Evolutionary conservation across 2,797 vertebrate genomes (phyloP).

Genomic region (Scyliorhinus canicula): DNA sequence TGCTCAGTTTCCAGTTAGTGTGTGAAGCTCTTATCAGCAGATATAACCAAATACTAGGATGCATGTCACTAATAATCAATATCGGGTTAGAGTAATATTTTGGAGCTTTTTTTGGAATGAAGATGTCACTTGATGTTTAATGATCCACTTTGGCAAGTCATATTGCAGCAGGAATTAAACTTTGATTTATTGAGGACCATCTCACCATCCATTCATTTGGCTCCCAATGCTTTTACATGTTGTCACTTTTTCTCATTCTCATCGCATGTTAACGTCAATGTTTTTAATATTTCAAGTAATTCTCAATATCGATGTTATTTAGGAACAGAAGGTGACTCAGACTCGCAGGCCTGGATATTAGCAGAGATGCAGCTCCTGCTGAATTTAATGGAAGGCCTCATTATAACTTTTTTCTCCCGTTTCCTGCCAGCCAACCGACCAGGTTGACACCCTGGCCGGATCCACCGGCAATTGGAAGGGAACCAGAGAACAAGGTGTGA

Average conservation of each 20-base stretch:
- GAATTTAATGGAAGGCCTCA: too few relatives aligned
- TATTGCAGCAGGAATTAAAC: not conserved
- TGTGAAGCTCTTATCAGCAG: not conserved
- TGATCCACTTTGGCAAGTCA: not conserved
- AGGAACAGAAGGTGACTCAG: not conserved
- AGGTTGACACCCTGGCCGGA: not conserved
- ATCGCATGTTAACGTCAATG: not conserved
- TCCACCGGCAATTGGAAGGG: not conserved
- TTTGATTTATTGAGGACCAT: not conserved
- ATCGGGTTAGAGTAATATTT: not conserved
- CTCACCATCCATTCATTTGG: not conserved
- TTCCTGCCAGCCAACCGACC: not conserved
- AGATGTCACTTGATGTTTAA: not conserved
- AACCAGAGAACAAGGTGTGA: not conserved
- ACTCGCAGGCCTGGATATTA: not conserved
- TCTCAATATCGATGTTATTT: not conserved
- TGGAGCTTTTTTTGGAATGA: not conserved
- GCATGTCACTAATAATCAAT: not conserved
- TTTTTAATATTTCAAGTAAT: not conserved
- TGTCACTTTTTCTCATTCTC: not conserved
- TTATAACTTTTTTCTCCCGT: too few relatives aligned
- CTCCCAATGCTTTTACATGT: not conserved
- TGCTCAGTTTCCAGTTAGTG: not conserved
- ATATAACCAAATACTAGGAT: not conserved
- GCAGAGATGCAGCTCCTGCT: too few relatives aligned